Evolutionary conservation across 2,113 vertebrate genomes (phyloP).

Genomic region (Andinoacara biseriatus): DNA sequence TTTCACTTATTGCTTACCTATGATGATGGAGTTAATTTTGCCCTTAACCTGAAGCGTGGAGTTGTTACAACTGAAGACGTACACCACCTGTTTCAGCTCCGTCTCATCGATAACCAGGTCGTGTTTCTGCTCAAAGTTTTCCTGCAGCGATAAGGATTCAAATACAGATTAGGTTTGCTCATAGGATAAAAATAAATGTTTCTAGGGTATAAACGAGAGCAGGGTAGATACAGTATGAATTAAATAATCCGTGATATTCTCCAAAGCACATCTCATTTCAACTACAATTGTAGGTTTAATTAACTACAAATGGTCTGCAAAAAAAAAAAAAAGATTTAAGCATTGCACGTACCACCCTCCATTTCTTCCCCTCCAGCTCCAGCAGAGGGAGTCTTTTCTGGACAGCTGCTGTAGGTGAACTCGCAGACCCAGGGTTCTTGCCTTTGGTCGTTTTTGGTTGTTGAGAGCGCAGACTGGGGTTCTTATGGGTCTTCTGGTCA

Average conservation of each 20-base stretch:
- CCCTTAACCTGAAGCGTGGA: slow-evolving; percentile 94
- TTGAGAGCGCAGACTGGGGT: slow-evolving; percentile 85
- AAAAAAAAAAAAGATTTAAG: background rate
- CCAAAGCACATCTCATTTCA: background rate
- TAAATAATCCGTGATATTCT: background rate
- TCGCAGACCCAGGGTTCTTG: slow-evolving; percentile 59
- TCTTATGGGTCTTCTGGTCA: slow-evolving; percentile 92
- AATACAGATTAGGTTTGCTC: background rate
- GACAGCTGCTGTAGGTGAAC: slow-evolving; percentile 59
- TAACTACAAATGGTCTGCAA: background rate
- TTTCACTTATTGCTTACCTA: slow-evolving; percentile 84
- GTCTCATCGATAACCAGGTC: slow-evolving; percentile 91
- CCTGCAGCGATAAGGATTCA: slow-evolving; percentile 76
- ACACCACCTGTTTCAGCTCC: slow-evolving; percentile 95
- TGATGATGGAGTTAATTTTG: slow-evolving; percentile 97
- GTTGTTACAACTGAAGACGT: slow-evolving; percentile 91
- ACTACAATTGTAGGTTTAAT: background rate
- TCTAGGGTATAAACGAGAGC: background rate
- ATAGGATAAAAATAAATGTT: background rate
- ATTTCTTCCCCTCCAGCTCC: slow-evolving; percentile 96
- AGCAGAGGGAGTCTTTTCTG: slow-evolving; percentile 85
- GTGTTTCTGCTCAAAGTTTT: slow-evolving; percentile 91
- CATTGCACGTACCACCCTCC: slow-evolving; percentile 90
- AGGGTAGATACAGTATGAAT: background rate
- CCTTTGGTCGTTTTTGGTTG: slow-evolving; percentile 81